Evolutionary conservation across 1,140 invertebrate genomes (phyloP).

Genomic region (Brachionus koreanus): DNA sequence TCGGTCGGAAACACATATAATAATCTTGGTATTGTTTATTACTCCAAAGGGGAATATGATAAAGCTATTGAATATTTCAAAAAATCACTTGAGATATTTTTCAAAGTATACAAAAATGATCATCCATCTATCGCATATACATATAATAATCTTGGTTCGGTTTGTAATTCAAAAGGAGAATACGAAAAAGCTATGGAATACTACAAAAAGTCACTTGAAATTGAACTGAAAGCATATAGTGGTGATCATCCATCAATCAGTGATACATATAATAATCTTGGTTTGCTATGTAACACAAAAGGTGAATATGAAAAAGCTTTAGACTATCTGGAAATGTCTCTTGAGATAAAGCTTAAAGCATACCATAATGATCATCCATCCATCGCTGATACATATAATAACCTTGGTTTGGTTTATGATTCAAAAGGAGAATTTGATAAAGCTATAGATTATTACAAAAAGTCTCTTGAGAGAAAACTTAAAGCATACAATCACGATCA

Average conservation of each 20-base stretch:
- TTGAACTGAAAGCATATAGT: neutral
- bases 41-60: too few relatives aligned
- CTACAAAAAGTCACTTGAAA: neutral
- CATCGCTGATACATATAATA: neutral
- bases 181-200: neutral
- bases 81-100: too few relatives aligned
- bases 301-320: neutral
- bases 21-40: too few relatives aligned
- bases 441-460: too few relatives aligned
- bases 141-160: too few relatives aligned
- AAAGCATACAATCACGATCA: neutral
- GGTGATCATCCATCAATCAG: neutral
- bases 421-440: neutral
- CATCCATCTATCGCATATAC: too few relatives aligned
- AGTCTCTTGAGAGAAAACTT: neutral
- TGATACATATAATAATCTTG: neutral
- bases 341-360: too few relatives aligned
- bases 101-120: too few relatives aligned
- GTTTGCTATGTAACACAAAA: neutral
- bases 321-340: neutral
- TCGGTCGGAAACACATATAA: too few relatives aligned
- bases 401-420: neutral
- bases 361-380: neutral
- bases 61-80: too few relatives aligned
- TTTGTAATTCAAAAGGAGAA: neutral